phyloP scores from a whole-genome alignment of 64 coral and sea anemone genomes.

The Porites australiensis region DNA sequence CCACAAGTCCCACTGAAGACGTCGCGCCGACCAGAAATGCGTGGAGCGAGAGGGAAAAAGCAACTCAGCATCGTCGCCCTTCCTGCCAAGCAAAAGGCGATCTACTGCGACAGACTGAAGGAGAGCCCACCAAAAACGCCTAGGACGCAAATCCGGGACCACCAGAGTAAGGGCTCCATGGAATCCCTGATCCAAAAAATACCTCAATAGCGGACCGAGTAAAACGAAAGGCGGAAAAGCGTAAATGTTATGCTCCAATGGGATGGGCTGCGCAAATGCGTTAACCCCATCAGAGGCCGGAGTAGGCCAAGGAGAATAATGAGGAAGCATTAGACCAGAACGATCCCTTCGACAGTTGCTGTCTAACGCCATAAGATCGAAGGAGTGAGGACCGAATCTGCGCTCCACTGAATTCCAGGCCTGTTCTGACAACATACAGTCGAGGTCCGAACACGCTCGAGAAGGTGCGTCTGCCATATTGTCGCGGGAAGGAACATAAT shows the following conservation, averaged over 20 bases:
- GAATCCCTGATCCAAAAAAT: constrained; percentile 4
- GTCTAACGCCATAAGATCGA: too few relatives aligned
- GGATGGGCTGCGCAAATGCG: constrained; percentile 26
- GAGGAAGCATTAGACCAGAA: background rate
- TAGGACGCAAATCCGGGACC: background rate
- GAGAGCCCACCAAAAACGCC: constrained; percentile 28
- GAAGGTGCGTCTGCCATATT: constrained; percentile 3
- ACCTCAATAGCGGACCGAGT: background rate
- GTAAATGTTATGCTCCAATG: constrained; percentile 11
- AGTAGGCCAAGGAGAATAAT: constrained; percentile 50
- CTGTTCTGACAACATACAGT: background rate
- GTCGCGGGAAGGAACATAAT: background rate
- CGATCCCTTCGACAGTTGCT: background rate
- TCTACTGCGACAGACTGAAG: background rate
- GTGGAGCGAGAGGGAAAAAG: background rate
- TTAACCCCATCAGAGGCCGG: constrained; percentile 27
- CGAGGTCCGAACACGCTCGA: background rate
- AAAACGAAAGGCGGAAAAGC: constrained; percentile 48
- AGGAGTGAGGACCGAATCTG: background rate
- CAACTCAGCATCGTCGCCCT: background rate
- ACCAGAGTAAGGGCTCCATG: background rate
- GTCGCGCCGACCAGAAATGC: background rate
- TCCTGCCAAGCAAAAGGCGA: background rate
- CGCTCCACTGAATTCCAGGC: background rate
- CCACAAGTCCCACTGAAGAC: constrained; percentile 39